These are phyloP conservation scores for Notodonta dromedarius DNA, from an alignment of 2,888 invertebrate species.

Conservation along the genomic window DNA sequence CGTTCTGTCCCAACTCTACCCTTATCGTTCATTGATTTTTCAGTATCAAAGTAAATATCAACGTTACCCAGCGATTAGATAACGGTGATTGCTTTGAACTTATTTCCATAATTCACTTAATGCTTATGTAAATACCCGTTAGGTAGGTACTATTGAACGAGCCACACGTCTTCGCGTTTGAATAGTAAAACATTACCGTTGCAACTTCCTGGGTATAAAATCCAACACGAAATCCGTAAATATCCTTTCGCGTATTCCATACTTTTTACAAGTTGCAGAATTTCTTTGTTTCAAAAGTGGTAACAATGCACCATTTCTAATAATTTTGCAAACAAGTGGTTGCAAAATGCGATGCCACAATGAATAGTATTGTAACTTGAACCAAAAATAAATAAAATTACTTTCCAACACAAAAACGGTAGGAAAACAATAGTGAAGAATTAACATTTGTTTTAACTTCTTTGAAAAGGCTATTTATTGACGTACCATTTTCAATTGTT, in stretches of 20 bases:
- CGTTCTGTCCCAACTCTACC: slow-evolving; percentile 28
- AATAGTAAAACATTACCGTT: slow-evolving; percentile 40
- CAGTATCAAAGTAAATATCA: slow-evolving; percentile 41
- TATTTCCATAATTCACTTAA: slow-evolving; percentile 35
- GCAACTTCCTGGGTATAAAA: slow-evolving; percentile 47
- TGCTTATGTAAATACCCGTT: slow-evolving; percentile 28
- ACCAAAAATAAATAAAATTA: slow-evolving; percentile 51
- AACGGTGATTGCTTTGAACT: slow-evolving; percentile 33
- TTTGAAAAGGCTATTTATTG: slow-evolving; percentile 36
- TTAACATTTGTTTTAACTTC: slow-evolving; percentile 24
- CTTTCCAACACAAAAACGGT: slow-evolving; percentile 27
- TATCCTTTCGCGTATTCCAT: slow-evolving; percentile 60
- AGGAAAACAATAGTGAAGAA: slow-evolving; percentile 22
- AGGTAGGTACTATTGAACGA: background rate
- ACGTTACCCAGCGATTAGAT: slow-evolving; percentile 21
- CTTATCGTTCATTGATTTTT: slow-evolving; percentile 62
- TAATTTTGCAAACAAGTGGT: slow-evolving; percentile 71
- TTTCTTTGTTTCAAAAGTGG: slow-evolving; percentile 71
- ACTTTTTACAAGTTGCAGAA: slow-evolving; percentile 67
- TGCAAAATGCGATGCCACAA: slow-evolving; percentile 59
- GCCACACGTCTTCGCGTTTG: slow-evolving; percentile 25
- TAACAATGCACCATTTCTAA: slow-evolving; percentile 72
- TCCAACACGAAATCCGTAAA: slow-evolving; percentile 49
- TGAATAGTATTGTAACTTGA: slow-evolving; percentile 56
- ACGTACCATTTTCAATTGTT: slow-evolving; percentile 43